Evolutionary conservation across 2,888 invertebrate species (phyloP), one percentile per base, ranked within the genome.

Genomic region (Hymenopus coronatus): DNA sequence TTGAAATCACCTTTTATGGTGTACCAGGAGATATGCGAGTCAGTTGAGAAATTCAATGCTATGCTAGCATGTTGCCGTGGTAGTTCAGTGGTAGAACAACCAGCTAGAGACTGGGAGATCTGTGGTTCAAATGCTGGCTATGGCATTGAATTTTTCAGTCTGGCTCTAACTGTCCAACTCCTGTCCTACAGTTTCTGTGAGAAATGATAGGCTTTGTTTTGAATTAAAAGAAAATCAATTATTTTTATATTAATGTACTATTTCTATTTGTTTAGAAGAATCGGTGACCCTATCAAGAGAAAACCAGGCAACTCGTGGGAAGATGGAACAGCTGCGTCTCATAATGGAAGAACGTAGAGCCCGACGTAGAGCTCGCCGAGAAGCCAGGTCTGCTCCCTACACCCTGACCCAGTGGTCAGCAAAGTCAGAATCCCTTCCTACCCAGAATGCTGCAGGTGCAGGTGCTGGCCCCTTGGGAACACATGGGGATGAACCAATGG

Each of bases 331-430:
- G 91, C 94, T 98, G 88, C 96, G 98, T 91, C 95, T 97, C 91
- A 97, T 98, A 89, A 97, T 98, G 97, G 98, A 98, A 91, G 97
- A 98, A 93, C 95, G 97, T 92, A 96, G 98, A 91, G 96, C 94
- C 82, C 93, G 94, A 84, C 93, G 95, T 85, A 93, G 94, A 91
- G 94, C 97, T 91, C 95, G 97, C 90, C 95, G 98, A 88, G 96
- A 97, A 92, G 97, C 92, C 46, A 90, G 92, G 27, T 91, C 91
- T 28, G 90, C 92, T 28, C 93, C 93, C 6, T 93, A 93, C 91
- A 85, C 89, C 88, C 15, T 87, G n/a, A 88, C 90, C 15, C 90
- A 90, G 87, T 91, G 91, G 91, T 89, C 90, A 0, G 90, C 90
- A 70, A 91, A 91, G 90, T 90, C 90, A 0, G 91, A 91, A 89